Conservation (phyloP, 1,140 invertebrate species). For the Tetraneura akinire region DNA sequence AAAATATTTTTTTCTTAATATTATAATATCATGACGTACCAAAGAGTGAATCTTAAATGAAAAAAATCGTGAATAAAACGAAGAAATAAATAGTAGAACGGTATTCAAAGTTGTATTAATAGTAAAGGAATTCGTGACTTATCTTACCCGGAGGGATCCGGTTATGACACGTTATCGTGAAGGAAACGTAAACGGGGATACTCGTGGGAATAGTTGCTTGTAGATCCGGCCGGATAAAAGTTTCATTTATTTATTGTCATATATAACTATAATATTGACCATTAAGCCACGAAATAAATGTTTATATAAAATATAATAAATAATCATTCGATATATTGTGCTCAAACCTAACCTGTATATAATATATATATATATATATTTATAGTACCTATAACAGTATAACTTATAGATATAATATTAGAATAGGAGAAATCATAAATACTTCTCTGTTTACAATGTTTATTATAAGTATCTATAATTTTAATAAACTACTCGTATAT, state of each 20-base stretch:
- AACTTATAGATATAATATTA: not conserved
- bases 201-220: conserved; percentile 35
- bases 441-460: not conserved
- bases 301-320: conserved; percentile 33
- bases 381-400: too few species aligned
- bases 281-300: conserved; percentile 45
- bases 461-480: too few species aligned
- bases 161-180: conserved; percentile 46
- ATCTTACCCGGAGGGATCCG: conserved; percentile 21
- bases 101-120: not conserved
- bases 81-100: not conserved
- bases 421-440: conserved; percentile 11
- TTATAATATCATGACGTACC: not conserved
- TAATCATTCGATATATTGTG: conserved; percentile 9
- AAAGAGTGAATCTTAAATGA: not conserved
- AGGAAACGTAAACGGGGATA: conserved; percentile 24
- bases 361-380: too few species aligned
- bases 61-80: not conserved
- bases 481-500: too few species aligned
- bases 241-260: conserved; percentile 33
- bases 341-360: too few species aligned
- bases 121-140: conserved; percentile 40
- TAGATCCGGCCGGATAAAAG: conserved; percentile 45
- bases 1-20: conserved; percentile 15
- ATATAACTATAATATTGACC: not conserved